Base-by-base conservation (phyloP, 2,113 vertebrate genomes). In the Helogale parvula region DNA sequence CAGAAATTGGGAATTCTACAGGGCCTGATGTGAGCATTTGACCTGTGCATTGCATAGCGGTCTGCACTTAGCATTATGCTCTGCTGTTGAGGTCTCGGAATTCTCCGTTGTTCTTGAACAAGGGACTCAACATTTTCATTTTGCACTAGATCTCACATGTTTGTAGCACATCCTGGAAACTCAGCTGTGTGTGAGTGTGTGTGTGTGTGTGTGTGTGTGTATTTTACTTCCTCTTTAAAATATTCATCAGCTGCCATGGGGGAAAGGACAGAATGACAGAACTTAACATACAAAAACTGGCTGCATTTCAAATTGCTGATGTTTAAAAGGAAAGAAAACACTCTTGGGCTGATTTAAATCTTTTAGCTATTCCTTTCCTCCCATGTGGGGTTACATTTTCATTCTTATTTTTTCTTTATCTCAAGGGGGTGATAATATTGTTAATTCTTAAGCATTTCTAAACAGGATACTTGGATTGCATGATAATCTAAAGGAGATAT, bases 391-490 rank as follows among this genome's bases (percentile, higher is more conserved):
- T 45, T 94, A 77, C 16, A 85, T 86, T 85, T 87, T 96, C 33
- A 85, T 92, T 95, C 35, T 87, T 94, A 66, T 85, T 94, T 88
- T 96, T 45, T 96, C 35, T 92, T 76, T 90, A 68, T 83, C 52
- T 94, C 29, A 96, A 90, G 27, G 13, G 25, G 12, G 5, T 45
- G 50, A 92, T 81, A 91, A 82, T n/a, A 93, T 15, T 79, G 60
- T 69, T 85, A 83, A 89, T 90, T 89, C 38, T 90, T 31, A 94
- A 90, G 1, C 5, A 7, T 65, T 92, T 94, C 52, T 90, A 94
- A 72, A 86, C 6, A 92, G 66, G 66, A 85, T 77, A 92, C 14
- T 76, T 87, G 23, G 68, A 95, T 76, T 82, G n/a, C 19, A 85
- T 69, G 66, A 27, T 85, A 76, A 97, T 65, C 77, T 88, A 47